A percentile compares a stretch with the other conserved stretches of the same genome.
Evolutionary conservation across 2,888 invertebrate genomes (phyloP).

Genomic region (Leuctra nigra): DNA sequence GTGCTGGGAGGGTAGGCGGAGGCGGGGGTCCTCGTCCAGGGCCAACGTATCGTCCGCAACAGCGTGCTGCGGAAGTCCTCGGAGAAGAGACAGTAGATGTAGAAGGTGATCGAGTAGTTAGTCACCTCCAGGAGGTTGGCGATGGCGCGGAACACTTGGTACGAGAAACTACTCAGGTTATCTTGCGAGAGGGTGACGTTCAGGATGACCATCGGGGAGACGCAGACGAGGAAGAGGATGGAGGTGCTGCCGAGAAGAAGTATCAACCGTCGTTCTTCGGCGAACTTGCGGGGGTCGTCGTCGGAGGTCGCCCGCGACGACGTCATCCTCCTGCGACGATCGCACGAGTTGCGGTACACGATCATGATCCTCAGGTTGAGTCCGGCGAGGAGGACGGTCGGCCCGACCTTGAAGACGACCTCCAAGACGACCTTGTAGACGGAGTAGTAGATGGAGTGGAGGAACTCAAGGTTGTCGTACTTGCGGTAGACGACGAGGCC

Average conservation of each 20-base stretch:
- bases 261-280: conserved; percentile 59
- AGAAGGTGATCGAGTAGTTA: conserved; percentile 72
- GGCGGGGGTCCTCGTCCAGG: conserved; percentile 37
- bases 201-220: conserved; percentile 64
- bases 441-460: conserved; percentile 47
- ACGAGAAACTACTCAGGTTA: conserved; percentile 53
- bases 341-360: conserved; percentile 58
- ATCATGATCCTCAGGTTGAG: conserved; percentile 60
- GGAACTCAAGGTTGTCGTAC: conserved; percentile 40
- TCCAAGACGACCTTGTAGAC: conserved; percentile 44
- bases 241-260: conserved; percentile 59
- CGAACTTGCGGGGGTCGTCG: conserved; percentile 57
- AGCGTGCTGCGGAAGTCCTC: conserved; percentile 68
- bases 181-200: conserved; percentile 59
- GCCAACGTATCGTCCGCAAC: conserved; percentile 55
- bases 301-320: conserved; percentile 50
- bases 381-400: conserved; percentile 58
- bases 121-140: conserved; percentile 68
- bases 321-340: conserved; percentile 58
- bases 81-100: conserved; percentile 71
- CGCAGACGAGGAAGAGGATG: conserved; percentile 58
- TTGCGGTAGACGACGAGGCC: conserved; percentile 53
- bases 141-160: conserved; percentile 61
- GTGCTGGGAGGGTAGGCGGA: conserved; percentile 15
- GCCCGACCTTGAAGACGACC: conserved; percentile 58